These are phyloP conservation scores for Salmo trutta DNA, from an alignment of 2,797 vertebrate genomes.

Conservation along the genomic window DNA sequence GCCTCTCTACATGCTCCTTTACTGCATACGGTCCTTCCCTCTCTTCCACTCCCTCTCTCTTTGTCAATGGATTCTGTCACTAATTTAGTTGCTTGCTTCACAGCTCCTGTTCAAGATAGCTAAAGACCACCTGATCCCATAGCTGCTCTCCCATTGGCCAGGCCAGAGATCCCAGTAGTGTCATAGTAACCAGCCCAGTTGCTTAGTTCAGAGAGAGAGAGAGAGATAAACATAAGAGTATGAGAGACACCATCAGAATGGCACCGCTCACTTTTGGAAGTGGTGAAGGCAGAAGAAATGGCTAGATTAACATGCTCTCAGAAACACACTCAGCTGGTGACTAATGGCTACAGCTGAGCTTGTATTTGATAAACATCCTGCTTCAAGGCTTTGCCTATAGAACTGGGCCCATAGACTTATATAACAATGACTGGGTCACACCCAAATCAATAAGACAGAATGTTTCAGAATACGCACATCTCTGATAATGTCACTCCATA, in stretches of 20 bases:
- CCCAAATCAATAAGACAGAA: background rate
- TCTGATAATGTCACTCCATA: background rate
- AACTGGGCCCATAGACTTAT: background rate
- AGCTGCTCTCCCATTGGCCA: slow-evolving; percentile 58
- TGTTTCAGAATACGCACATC: background rate
- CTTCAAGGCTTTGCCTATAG: background rate
- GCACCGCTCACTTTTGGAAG: background rate
- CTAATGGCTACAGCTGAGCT: background rate
- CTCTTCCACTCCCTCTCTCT: slow-evolving; percentile 9
- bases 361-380: background rate
- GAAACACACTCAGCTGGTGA: background rate
- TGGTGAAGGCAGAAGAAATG: slow-evolving; percentile 7
- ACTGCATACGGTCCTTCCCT: background rate
- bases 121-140: slow-evolving; percentile 64
- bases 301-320: background rate
- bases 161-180: slow-evolving; percentile 60
- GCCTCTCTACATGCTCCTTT: slow-evolving; percentile 6
- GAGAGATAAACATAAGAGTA: slow-evolving; percentile 1
- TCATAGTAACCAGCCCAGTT: slow-evolving; percentile 71
- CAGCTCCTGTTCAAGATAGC: slow-evolving; percentile 77
- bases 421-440: background rate
- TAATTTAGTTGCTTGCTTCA: slow-evolving; percentile 75
- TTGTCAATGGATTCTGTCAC: slow-evolving; percentile 62
- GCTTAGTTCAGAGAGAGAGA: slow-evolving; percentile 40
- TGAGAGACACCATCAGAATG: slow-evolving; percentile 18